Conservation (phyloP, 2,888 invertebrate species). For the Orchestes rusci region DNA sequence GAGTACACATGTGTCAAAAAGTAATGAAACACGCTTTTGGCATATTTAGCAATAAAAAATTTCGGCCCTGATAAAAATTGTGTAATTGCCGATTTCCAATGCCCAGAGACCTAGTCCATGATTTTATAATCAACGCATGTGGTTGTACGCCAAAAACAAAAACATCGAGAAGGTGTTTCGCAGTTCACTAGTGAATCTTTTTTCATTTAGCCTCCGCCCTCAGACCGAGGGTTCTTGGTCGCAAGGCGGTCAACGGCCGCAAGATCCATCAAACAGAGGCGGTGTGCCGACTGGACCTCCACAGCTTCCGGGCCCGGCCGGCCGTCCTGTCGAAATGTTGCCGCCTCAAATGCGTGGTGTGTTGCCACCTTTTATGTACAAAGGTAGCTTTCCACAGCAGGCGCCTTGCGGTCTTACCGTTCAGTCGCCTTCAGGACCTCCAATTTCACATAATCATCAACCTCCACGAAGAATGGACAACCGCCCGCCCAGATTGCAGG, state of each 20-base stretch:
- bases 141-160: too few species aligned
- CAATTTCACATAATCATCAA: slow-evolving; percentile 21
- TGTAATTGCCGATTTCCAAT: too few species aligned
- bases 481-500: slow-evolving; percentile 41
- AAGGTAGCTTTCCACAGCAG: slow-evolving; percentile 36
- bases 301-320: slow-evolving; percentile 50
- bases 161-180: too few species aligned
- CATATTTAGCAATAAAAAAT: too few species aligned
- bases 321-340: slow-evolving; percentile 45
- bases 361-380: slow-evolving; percentile 62
- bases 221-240: slow-evolving; percentile 62
- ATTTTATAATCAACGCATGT: too few species aligned
- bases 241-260: slow-evolving; percentile 21
- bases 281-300: slow-evolving; percentile 43
- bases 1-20: too few species aligned
- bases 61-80: too few species aligned
- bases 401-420: neutral
- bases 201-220: slow-evolving; percentile 60
- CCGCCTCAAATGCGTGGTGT: slow-evolving; percentile 61
- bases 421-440: neutral
- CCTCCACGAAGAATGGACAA: slow-evolving; percentile 30
- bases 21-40: too few species aligned
- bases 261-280: slow-evolving; percentile 33
- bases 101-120: too few species aligned
- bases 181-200: too few species aligned